Conservation (phyloP, 2,113 vertebrate species). For the Oryzias melastigma region DNA sequence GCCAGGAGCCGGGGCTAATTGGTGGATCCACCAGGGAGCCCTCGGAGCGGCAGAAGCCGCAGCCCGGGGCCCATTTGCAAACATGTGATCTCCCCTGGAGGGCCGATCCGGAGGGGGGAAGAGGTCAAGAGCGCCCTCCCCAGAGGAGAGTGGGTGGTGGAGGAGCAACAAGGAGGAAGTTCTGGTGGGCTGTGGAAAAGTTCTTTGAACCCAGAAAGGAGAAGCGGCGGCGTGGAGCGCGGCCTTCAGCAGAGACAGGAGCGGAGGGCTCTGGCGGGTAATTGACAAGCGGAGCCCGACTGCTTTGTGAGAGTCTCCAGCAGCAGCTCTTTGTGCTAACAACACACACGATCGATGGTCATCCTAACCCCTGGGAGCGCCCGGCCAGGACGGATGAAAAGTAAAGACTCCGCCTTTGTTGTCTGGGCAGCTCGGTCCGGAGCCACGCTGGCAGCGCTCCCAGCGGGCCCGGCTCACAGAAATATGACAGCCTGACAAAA, state of each 20-base stretch:
- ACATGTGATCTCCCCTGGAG: slow-evolving; percentile 56
- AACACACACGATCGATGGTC: slow-evolving; percentile 67
- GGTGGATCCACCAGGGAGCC: slow-evolving; percentile 68
- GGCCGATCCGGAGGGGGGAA: slow-evolving; percentile 15
- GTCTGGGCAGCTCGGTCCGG: slow-evolving; percentile 38
- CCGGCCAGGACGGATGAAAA: slow-evolving; percentile 51
- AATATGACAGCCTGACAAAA: slow-evolving; percentile 55
- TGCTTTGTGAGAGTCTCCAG: slow-evolving; percentile 39
- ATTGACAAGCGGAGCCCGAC: slow-evolving; percentile 63
- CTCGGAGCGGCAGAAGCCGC: slow-evolving; percentile 42
- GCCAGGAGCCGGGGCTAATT: slow-evolving; percentile 70
- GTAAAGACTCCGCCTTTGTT: slow-evolving; percentile 62
- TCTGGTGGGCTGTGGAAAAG: slow-evolving; percentile 40
- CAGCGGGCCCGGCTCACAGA: slow-evolving; percentile 24
- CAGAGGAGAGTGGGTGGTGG: slow-evolving; percentile 47
- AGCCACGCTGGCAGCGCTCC: slow-evolving; percentile 47
- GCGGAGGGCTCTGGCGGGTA: slow-evolving; percentile 38
- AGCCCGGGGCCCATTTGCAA: slow-evolving; percentile 50
- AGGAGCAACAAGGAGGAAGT: slow-evolving; percentile 31
- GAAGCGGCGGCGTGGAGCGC: slow-evolving; percentile 28
- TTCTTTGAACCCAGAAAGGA: slow-evolving; percentile 4
- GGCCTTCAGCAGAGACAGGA: slow-evolving; percentile 14
- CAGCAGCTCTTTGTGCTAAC: slow-evolving; percentile 66
- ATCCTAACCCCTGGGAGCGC: slow-evolving; percentile 51
- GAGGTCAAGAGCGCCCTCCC: slow-evolving; percentile 46